Evolutionary conservation across 2,888 invertebrate species (phyloP), one percentile per base, ranked within the genome.

Genomic region (Plebejus anna): DNA sequence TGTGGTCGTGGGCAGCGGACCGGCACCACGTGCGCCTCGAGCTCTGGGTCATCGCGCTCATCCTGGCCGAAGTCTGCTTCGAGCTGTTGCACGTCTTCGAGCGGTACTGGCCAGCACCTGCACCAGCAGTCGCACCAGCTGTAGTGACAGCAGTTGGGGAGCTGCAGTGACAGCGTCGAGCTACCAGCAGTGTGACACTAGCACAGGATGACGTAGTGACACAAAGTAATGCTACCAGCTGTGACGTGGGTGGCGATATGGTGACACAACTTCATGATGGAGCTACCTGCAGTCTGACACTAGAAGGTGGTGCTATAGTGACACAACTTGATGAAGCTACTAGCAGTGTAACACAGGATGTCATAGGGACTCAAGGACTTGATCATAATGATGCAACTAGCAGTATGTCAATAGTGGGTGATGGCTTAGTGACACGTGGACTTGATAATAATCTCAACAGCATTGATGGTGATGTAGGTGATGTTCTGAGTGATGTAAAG

Each of bases 31-130:
- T 98, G 13, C 95, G 98, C 0, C 94, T 99, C 0, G 99, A 99
- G 89, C 98, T 98, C 98, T 98, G 99, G 97, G 98, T 99, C 81
- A 99, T 99, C 79, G 94, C 97, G 36, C 95, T 99, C 61, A 99
- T 99, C 90, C 96, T 98, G 95, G 97, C 99, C 0, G 99, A 99
- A 92, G 99, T 99, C 22, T 96, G 95, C 79, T 98, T 98, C 89
- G 98, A 98, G 90, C 94, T 96, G 76, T 89, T 98, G 75, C 98
- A 98, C 87, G 96, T 96, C 84, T 88, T 95, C 70, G 97, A 97
- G 83, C 94, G 96, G 85, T 96, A 95, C 77, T 66, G 77, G 57
- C 47, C 32, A n/a, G n/a, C 36, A 16, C 47, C 51, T 22, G 79
- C 77, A 78, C 81, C 80, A 79, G 78, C 77, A 55, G 47, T 76